Evolutionary conservation across 2,888 invertebrate genomes (phyloP).

Genomic region (Gandaritis pyraliata): DNA sequence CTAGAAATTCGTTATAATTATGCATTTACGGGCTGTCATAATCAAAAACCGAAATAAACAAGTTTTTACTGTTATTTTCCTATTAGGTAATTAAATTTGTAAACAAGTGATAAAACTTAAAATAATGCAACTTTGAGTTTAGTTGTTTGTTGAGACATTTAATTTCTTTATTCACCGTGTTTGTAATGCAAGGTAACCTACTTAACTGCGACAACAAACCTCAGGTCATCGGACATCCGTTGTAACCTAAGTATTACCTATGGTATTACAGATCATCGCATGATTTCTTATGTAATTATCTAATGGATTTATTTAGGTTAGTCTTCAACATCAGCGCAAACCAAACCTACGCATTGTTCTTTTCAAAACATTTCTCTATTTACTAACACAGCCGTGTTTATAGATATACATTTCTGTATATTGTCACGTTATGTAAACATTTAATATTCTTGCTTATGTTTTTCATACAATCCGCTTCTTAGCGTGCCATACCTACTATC

Average conservation of each 20-base stretch:
- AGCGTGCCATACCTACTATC: conserved; percentile 16
- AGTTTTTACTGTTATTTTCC: no score
- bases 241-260: conserved; percentile 5
- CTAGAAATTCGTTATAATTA: no score
- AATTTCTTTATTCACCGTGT: neutral
- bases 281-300: conserved; percentile 3
- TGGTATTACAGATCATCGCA: conserved; percentile 6
- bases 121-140: no score
- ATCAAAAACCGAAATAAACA: no score
- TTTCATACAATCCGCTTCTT: conserved; percentile 38
- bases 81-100: no score
- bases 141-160: no score
- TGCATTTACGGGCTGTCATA: no score
- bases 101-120: no score
- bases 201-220: conserved; percentile 4
- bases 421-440: conserved; percentile 50
- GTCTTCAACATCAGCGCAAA: conserved; percentile 29
- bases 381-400: conserved; percentile 64
- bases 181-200: conserved; percentile 1
- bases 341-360: conserved; percentile 63
- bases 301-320: conserved; percentile 19
- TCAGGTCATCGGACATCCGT: conserved; percentile 19
- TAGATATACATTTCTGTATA: conserved; percentile 49
- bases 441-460: conserved; percentile 47
- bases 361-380: conserved; percentile 65